A percentile compares a stretch with the other conserved stretches of the same genome.
Evolutionary conservation across 2,888 invertebrate genomes (phyloP).

Genomic region (Eilema depressum): DNA sequence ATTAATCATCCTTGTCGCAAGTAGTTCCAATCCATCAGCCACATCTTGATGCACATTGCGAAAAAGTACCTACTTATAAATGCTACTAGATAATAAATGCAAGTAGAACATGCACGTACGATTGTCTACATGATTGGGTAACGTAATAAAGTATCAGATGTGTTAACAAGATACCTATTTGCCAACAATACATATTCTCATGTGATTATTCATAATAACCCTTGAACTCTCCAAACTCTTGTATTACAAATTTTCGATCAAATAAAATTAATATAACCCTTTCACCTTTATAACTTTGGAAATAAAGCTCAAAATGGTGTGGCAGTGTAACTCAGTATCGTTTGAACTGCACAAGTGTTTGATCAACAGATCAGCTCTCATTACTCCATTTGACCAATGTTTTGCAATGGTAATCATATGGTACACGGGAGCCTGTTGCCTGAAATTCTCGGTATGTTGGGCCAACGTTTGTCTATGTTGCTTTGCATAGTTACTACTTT

Average conservation of each 20-base stretch:
- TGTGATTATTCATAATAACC: constrained; percentile 38
- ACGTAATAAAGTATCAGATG: constrained; percentile 24
- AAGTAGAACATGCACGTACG: constrained; percentile 6
- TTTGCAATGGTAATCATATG: constrained; percentile 72
- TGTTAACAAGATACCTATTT: constrained; percentile 21
- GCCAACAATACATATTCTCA: constrained; percentile 41
- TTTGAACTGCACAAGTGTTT: constrained; percentile 50
- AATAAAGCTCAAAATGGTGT: constrained; percentile 1
- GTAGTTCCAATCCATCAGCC: background rate
- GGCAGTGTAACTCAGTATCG: constrained; percentile 22
- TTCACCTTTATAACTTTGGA: background rate
- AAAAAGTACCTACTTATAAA: constrained; percentile 1
- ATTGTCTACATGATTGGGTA: constrained; percentile 22
- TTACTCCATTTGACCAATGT: constrained; percentile 52
- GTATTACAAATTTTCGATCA: constrained; percentile 8
- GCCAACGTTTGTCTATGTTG: constrained; percentile 1
- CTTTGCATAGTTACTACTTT: no score
- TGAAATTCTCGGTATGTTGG: constrained; percentile 5
- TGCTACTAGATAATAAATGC: background rate
- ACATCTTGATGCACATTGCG: background rate
- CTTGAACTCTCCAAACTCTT: constrained; percentile 33
- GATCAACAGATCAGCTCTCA: constrained; percentile 59
- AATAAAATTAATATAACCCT: background rate
- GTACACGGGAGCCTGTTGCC: constrained; percentile 14
- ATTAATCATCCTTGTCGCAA: background rate